Conservation (phyloP, 2,113 vertebrate genomes). For the Corythaixoides concolor region DNA sequence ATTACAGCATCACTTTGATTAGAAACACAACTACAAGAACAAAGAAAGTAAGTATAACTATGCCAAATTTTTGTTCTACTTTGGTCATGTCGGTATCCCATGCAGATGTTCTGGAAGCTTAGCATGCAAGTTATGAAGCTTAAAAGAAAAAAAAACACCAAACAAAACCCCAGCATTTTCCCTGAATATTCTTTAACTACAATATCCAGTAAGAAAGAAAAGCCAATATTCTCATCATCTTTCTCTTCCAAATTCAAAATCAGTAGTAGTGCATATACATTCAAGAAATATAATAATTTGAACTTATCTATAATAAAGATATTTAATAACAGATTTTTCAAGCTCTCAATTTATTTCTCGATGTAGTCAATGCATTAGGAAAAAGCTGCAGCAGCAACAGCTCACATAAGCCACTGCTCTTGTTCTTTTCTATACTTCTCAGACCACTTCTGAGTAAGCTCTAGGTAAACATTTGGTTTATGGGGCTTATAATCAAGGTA, state of each 20-base stretch:
- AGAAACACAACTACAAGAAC: neutral
- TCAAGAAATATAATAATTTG: neutral
- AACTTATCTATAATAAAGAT: neutral
- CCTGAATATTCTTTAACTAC: neutral
- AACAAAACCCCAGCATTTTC: neutral
- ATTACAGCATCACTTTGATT: neutral
- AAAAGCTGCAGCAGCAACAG: neutral
- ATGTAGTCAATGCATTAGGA: neutral
- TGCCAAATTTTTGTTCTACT: neutral
- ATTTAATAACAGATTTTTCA: neutral
- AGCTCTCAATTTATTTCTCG: neutral
- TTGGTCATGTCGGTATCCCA: conserved; percentile 14
- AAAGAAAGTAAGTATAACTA: neutral
- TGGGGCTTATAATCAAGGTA: conserved; percentile 94
- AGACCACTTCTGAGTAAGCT: conserved; percentile 94
- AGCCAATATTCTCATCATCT: neutral
- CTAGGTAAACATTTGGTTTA: conserved; percentile 88
- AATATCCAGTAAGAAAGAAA: neutral
- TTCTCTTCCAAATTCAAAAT: conserved; percentile 22
- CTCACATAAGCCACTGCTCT: conserved; percentile 79
- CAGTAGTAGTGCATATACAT: conserved; percentile 40
- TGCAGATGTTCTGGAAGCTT: neutral
- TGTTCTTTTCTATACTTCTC: conserved; percentile 85
- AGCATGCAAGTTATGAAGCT: neutral
- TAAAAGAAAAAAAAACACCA: neutral